Evolutionary conservation across 2,888 invertebrate genomes (phyloP).

Genomic region (Creontiades dilutus): DNA sequence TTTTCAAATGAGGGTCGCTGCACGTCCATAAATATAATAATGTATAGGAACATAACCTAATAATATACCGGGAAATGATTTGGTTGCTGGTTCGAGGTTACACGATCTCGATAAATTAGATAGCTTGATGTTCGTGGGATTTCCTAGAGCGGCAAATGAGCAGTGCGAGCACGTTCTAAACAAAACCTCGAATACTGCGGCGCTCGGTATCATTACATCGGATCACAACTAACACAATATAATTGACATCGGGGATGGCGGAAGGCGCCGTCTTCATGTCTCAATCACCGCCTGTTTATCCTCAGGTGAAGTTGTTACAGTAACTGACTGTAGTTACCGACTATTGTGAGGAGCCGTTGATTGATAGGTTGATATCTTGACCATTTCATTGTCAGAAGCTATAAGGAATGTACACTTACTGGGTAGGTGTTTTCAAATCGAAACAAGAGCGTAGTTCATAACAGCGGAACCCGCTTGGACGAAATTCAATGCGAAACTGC

Average conservation of each 20-base stretch:
- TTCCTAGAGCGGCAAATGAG: constrained; percentile 17
- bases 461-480: no score
- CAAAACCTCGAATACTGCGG: constrained; percentile 2
- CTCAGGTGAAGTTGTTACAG: background rate
- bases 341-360: background rate
- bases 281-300: background rate
- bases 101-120: background rate
- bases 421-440: background rate
- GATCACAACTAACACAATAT: constrained; percentile 28
- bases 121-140: background rate
- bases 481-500: no score
- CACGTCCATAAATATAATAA: no score
- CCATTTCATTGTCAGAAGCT: background rate
- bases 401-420: background rate
- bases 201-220: background rate
- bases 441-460: background rate
- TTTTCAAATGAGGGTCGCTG: no score
- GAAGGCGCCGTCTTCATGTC: background rate
- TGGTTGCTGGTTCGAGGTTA: background rate
- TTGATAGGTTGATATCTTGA: background rate
- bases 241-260: constrained; percentile 26
- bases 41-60: background rate
- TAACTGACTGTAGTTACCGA: no score
- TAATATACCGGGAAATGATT: background rate
- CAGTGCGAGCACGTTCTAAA: background rate